Conservation (phyloP, 2,888 invertebrate genomes). For the Chaetogeoica ovagalla region DNA sequence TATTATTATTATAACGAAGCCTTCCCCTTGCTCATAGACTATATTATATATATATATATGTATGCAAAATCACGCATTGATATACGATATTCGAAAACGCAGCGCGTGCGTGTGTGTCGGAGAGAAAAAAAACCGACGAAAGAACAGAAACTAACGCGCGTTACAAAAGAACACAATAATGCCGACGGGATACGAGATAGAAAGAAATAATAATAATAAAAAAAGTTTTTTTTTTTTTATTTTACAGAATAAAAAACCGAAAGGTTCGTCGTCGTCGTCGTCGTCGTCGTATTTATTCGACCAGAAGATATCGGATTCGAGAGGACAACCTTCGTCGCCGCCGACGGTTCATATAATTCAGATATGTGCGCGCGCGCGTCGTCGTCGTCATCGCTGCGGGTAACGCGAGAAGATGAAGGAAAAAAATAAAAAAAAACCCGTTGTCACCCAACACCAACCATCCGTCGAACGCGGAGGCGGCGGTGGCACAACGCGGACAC, state of each 20-base stretch:
- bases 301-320: slow-evolving; percentile 50
- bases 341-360: slow-evolving; percentile 7
- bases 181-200: slow-evolving; percentile 27
- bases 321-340: slow-evolving; percentile 39
- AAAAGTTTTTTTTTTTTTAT: too few species aligned
- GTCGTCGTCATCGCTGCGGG: neutral
- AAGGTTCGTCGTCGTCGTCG: slow-evolving; percentile 6
- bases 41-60: too few species aligned
- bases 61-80: slow-evolving; percentile 34
- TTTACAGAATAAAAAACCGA: neutral
- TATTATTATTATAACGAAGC: slow-evolving; percentile 12
- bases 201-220: slow-evolving; percentile 13
- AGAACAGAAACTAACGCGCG: slow-evolving; percentile 12
- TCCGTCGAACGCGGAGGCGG: too few species aligned
- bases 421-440: slow-evolving; percentile 10
- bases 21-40: neutral
- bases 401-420: slow-evolving; percentile 43
- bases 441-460: slow-evolving; percentile 47
- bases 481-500: neutral
- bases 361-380: neutral
- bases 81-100: slow-evolving; percentile 40
- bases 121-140: slow-evolving; percentile 25
- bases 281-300: slow-evolving; percentile 31
- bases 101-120: slow-evolving; percentile 2
- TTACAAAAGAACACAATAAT: slow-evolving; percentile 46